Evolutionary conservation across 2,797 vertebrate genomes (phyloP), one percentile per base, ranked within the genome.

Genomic region (Enteromius afrohamiltoni): DNA sequence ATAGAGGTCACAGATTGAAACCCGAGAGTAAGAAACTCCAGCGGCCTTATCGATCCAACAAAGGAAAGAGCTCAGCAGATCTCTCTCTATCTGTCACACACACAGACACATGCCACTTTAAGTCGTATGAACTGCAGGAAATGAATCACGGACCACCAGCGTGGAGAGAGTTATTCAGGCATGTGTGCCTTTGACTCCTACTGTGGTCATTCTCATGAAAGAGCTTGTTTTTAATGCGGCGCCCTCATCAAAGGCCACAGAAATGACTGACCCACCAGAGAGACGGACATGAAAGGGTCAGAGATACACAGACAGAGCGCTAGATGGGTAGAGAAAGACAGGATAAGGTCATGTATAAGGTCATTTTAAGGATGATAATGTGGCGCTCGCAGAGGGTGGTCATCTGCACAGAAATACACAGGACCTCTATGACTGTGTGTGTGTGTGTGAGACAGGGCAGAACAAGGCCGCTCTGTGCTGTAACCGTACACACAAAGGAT

Each of bases 1-100:
- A 83, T 88, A 93, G 93, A 95, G 94, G 94, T 95, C 95, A 94
- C 90, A 89, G 89, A 90, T 91, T 89, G 94, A 93, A 95, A 94
- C 93, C 91, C 86, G 93, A 94, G 89, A 87, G 60, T 86, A 86
- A 89, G 93, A 91, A 93, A 93, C 92, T 93, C 91, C 92, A 91
- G 90, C 85, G 91, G 91, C 88, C 86, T 47, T 92, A 95, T 95
- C 92, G 93, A 95, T 91, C 91, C 84, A 77, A 86, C 87, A 83
- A 40, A 88, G 88, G 89, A 91, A 91, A 90, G 91, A 92, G 89
- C 93, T 89, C 93, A 91, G 92, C 92, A 90, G 90, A 90, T 90
- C 89, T 82, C 84, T 83, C 60, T 76, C 45, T 64, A 19, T 34
- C 45, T 80, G 51, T 78, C 65, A 78, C 60, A 83, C 47, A 40